Conservation (phyloP, 2,888 invertebrate species). For the Tiliacea citrago region DNA sequence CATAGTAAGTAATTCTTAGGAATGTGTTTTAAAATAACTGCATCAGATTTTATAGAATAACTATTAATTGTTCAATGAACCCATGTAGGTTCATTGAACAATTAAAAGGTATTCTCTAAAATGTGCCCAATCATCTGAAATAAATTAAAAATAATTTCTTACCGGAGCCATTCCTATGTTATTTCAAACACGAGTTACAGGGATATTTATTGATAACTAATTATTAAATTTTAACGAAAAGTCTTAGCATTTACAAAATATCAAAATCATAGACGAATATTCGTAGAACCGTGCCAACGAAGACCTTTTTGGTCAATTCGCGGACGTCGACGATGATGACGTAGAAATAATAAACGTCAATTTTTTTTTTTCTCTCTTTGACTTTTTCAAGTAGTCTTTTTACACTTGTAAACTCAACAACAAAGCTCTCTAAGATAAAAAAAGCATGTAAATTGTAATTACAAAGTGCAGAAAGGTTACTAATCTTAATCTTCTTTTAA, state of each 20-base stretch:
- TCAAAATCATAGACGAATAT: conserved; percentile 28
- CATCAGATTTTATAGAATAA: background rate
- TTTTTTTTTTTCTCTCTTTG: conserved; percentile 1
- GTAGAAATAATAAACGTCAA: conserved; percentile 3
- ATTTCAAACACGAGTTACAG: conserved; percentile 6
- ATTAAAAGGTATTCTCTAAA: background rate
- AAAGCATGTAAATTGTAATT: too few relatives aligned
- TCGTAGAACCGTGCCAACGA: conserved; percentile 17
- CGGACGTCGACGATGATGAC: conserved; percentile 33
- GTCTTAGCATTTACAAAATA: conserved; percentile 23
- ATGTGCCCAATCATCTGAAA: conserved; percentile 14
- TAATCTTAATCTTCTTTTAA: too few relatives aligned
- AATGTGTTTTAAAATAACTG: background rate
- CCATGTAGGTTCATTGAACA: background rate
- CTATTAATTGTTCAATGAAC: too few relatives aligned
- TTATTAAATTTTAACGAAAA: background rate
- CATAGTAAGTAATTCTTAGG: background rate
- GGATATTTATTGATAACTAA: conserved; percentile 1
- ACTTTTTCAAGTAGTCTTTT: too few relatives aligned
- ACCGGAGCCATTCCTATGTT: conserved; percentile 40
- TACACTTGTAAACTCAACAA: too few relatives aligned
- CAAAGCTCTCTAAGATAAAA: too few relatives aligned
- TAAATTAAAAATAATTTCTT: conserved; percentile 12
- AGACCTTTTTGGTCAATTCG: conserved; percentile 10
- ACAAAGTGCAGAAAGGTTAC: too few relatives aligned